Percentiles rank a stretch among this genome's conserved stretches.
Conservation (phyloP, 1,140 invertebrate genomes). For the Anoplophora glabripennis region DNA sequence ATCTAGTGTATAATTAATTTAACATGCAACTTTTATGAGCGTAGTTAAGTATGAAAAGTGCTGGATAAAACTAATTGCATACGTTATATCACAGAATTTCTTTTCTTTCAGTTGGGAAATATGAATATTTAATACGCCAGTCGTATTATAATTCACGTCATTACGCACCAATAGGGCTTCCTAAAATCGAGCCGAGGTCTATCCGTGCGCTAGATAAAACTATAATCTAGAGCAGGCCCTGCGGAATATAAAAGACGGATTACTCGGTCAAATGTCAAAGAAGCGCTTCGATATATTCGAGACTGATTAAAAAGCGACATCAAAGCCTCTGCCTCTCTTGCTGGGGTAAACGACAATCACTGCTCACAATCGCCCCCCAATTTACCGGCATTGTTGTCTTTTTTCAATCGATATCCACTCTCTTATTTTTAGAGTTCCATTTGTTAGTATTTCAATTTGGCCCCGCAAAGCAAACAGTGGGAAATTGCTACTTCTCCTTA, state of each 20-base stretch:
- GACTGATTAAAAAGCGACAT: conserved; percentile 49
- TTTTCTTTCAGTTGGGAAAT: too few relatives aligned
- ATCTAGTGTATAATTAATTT: too few relatives aligned
- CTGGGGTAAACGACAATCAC: conserved; percentile 47
- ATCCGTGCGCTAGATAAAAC: conserved; percentile 12
- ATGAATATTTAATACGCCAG: too few relatives aligned
- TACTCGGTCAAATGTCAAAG: conserved; percentile 49
- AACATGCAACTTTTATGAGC: too few relatives aligned
- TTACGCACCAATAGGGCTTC: too few relatives aligned
- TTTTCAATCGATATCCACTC: conserved; percentile 47
- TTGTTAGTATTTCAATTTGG: conserved; percentile 44
- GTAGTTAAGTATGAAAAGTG: too few relatives aligned
- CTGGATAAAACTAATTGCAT: too few relatives aligned
- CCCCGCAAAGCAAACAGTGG: conserved; percentile 18
- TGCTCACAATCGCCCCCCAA: conserved; percentile 46
- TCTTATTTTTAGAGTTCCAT: conserved; percentile 36
- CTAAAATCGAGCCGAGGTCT: too few relatives aligned
- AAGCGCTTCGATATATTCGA: conserved; percentile 43
- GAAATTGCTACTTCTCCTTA: conserved; percentile 12
- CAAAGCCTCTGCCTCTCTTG: conserved; percentile 34
- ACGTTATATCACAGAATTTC: too few relatives aligned
- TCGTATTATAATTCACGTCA: too few relatives aligned
- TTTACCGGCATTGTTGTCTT: conserved; percentile 47
- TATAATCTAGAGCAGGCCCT: conserved; percentile 23
- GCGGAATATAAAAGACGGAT: conserved; percentile 42